Conservation (phyloP, 2,888 invertebrate genomes). For the Scrobipalpa atriplicella region DNA sequence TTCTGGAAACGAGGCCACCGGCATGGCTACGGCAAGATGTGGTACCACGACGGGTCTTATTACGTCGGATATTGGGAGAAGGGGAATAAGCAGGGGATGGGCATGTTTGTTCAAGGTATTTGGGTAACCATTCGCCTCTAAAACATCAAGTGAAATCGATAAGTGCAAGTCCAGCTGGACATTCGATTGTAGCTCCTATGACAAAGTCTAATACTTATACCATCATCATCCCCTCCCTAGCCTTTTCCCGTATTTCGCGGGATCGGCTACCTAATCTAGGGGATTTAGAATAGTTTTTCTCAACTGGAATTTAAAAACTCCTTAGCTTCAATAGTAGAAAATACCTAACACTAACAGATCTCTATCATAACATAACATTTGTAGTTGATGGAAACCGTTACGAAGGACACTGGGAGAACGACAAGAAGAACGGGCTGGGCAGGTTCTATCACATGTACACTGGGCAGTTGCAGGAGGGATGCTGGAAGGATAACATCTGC, state of each 20-base stretch:
- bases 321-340: too few relatives aligned
- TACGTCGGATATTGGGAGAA: slow-evolving; percentile 85
- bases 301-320: too few relatives aligned
- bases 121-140: neutral
- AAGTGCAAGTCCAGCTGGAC: too few relatives aligned
- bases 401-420: slow-evolving; percentile 84
- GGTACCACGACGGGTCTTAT: slow-evolving; percentile 81
- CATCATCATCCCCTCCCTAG: too few relatives aligned
- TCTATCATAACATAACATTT: neutral
- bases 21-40: slow-evolving; percentile 84
- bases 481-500: slow-evolving; percentile 83
- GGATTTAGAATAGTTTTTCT: too few relatives aligned
- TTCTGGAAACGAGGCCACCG: slow-evolving; percentile 74
- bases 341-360: too few relatives aligned
- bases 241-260: too few relatives aligned
- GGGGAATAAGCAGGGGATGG: slow-evolving; percentile 74
- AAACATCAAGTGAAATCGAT: too few relatives aligned
- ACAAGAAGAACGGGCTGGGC: slow-evolving; percentile 84
- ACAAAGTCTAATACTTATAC: too few relatives aligned
- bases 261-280: too few relatives aligned
- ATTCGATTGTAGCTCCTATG: too few relatives aligned
- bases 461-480: slow-evolving; percentile 86
- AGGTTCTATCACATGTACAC: slow-evolving; percentile 84
- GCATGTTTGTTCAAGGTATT: slow-evolving; percentile 79
- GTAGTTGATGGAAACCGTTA: slow-evolving; percentile 84